phyloP scores from a whole-genome alignment of 2,797 vertebrate species.

The Sebastes hopkinsi region DNA sequence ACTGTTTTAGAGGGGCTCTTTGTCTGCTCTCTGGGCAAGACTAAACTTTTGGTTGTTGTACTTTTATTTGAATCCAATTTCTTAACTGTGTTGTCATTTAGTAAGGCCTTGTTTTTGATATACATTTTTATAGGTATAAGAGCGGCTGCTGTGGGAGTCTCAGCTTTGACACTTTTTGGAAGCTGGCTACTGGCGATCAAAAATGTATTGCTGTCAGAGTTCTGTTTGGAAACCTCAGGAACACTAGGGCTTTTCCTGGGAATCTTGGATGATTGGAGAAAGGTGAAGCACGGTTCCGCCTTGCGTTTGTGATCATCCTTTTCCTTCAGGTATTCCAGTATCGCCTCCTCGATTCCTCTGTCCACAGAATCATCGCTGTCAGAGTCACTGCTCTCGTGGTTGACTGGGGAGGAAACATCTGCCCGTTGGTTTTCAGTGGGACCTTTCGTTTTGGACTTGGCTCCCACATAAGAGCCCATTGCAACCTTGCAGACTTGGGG shows the following conservation, averaged over 20 bases:
- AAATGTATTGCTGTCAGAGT: slow-evolving; percentile 64
- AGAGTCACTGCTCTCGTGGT: slow-evolving; percentile 79
- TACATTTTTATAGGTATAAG: slow-evolving; percentile 66
- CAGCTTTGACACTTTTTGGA: slow-evolving; percentile 62
- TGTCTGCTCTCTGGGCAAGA: slow-evolving; percentile 34
- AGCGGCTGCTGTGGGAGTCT: slow-evolving; percentile 38
- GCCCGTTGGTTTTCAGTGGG: slow-evolving; percentile 38
- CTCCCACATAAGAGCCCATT: slow-evolving; percentile 54
- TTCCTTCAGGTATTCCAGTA: slow-evolving; percentile 93
- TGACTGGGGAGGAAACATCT: slow-evolving; percentile 50
- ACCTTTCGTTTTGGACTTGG: slow-evolving; percentile 59
- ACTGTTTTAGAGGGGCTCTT: slow-evolving; percentile 47
- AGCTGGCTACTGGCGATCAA: slow-evolving; percentile 67
- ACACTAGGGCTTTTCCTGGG: slow-evolving; percentile 55
- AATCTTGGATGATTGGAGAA: slow-evolving; percentile 70
- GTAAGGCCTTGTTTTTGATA: slow-evolving; percentile 72
- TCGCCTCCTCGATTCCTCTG: slow-evolving; percentile 94
- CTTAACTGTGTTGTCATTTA: slow-evolving; percentile 54
- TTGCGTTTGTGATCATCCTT: slow-evolving; percentile 83
- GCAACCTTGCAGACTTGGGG: slow-evolving; percentile 67
- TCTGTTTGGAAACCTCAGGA: slow-evolving; percentile 66
- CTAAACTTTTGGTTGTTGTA: slow-evolving; percentile 37
- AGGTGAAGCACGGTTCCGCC: slow-evolving; percentile 60
- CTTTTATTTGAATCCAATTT: slow-evolving; percentile 57
- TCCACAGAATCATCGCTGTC: slow-evolving; percentile 97